These are phyloP conservation scores for Drosophila sordidula DNA, from an alignment of 2,888 invertebrate genomes.

Conservation along the genomic window DNA sequence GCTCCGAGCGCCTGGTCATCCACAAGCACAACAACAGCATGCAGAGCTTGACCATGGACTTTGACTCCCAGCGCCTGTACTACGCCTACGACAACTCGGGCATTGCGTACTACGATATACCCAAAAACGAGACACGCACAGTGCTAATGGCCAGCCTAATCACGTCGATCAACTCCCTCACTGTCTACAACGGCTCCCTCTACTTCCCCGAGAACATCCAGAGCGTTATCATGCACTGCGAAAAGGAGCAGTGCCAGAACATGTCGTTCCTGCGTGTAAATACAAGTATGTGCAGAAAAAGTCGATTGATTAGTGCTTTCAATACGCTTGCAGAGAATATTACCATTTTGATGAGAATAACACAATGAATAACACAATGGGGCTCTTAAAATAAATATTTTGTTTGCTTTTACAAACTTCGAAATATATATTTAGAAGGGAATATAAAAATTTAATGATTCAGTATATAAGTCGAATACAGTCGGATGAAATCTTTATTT, in stretches of 20 bases:
- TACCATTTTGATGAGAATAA: too few relatives aligned
- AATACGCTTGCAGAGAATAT: too few relatives aligned
- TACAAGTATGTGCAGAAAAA: slow-evolving; percentile 84
- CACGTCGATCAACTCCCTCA: slow-evolving; percentile 87
- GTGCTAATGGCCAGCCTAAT: slow-evolving; percentile 81
- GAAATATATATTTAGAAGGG: too few relatives aligned
- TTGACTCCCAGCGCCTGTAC: slow-evolving; percentile 88
- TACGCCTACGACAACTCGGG: slow-evolving; percentile 88
- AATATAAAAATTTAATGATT: too few relatives aligned
- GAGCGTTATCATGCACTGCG: slow-evolving; percentile 88
- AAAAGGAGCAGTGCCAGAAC: slow-evolving; percentile 86
- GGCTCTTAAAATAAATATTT: too few relatives aligned
- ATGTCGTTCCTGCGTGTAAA: slow-evolving; percentile 86
- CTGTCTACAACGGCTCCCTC: slow-evolving; percentile 88
- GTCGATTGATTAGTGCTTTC: too few relatives aligned
- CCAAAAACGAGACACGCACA: slow-evolving; percentile 77
- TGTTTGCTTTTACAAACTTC: too few relatives aligned
- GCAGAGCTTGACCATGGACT: slow-evolving; percentile 88
- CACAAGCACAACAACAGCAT: slow-evolving; percentile 76
- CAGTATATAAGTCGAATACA: too few relatives aligned
- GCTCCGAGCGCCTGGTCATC: slow-evolving; percentile 85
- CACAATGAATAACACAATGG: too few relatives aligned
- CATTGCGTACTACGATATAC: slow-evolving; percentile 87
- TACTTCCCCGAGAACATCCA: slow-evolving; percentile 90
- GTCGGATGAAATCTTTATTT: too few relatives aligned